Evolutionary conservation across 2,113 vertebrate species (phyloP).

Genomic region (Podilymbus podiceps): DNA sequence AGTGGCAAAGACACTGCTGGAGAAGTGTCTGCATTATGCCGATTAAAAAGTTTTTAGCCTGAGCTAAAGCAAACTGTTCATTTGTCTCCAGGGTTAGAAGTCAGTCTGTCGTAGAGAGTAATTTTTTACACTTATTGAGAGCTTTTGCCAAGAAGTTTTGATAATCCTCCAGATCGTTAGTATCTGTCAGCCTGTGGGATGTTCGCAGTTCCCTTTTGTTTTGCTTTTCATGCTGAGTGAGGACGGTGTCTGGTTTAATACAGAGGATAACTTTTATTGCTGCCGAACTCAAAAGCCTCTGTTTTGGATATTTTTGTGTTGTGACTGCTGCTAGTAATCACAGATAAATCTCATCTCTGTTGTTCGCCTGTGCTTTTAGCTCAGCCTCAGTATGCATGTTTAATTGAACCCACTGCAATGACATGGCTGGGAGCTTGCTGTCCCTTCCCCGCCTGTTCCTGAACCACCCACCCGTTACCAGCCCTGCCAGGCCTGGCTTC

Average conservation of each 20-base stretch:
- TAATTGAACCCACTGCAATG: neutral
- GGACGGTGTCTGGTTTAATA: neutral
- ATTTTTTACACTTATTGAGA: neutral
- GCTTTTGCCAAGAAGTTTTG: conserved; percentile 33
- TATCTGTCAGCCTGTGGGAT: neutral
- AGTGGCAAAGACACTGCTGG: accelerated
- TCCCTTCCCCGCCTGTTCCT: neutral
- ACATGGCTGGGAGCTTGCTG: neutral
- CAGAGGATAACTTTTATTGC: neutral
- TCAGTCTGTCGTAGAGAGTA: neutral
- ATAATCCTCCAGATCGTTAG: neutral
- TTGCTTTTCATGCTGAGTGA: neutral
- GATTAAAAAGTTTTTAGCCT: neutral
- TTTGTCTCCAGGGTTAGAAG: neutral
- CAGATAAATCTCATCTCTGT: neutral
- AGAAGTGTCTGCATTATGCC: accelerated
- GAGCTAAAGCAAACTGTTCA: neutral
- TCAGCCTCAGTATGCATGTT: neutral
- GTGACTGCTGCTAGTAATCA: neutral
- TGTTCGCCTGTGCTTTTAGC: neutral
- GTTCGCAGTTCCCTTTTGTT: neutral
- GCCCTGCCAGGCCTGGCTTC: accelerated
- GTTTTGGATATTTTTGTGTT: neutral
- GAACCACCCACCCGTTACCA: neutral
- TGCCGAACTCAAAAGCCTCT: neutral